These are phyloP conservation scores for Drosophila pegasa DNA, from an alignment of 2,888 invertebrate genomes.

Conservation along the genomic window DNA sequence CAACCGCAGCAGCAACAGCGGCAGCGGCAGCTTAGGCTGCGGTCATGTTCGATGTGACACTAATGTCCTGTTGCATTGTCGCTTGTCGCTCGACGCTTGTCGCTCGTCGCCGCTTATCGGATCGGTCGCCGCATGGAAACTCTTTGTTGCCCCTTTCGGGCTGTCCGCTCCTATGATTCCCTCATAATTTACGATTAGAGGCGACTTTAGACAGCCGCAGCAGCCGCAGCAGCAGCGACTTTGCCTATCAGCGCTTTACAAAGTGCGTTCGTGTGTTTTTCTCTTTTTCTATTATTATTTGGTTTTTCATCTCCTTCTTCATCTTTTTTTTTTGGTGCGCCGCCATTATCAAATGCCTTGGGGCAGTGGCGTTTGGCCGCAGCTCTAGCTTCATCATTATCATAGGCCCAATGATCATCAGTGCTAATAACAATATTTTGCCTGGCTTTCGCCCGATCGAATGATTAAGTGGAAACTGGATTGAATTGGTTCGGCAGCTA, in stretches of 20 bases:
- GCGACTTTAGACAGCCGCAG: not conserved
- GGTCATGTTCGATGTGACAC: conserved; percentile 77
- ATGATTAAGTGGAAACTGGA: conserved; percentile 69
- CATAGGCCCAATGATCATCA: conserved; percentile 10
- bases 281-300: conserved; percentile 9
- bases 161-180: conserved; percentile 48
- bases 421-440: conserved; percentile 71
- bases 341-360: conserved; percentile 48
- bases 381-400: conserved; percentile 9
- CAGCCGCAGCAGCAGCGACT: conserved; percentile 17
- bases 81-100: conserved; percentile 50
- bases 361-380: conserved; percentile 4
- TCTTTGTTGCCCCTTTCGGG: conserved; percentile 32
- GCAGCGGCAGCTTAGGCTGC: conserved; percentile 34
- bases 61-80: conserved; percentile 78
- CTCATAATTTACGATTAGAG: conserved; percentile 73
- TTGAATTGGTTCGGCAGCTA: conserved; percentile 54
- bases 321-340: not conserved
- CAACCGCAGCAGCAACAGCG: conserved; percentile 34
- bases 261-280: conserved; percentile 65
- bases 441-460: conserved; percentile 63
- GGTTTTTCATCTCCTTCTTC: not conserved
- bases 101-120: conserved; percentile 54
- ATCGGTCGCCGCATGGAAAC: conserved; percentile 35
- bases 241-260: conserved; percentile 50